phyloP scores from a whole-genome alignment of 2,797 vertebrate species.

The Helarctos malayanus region DNA sequence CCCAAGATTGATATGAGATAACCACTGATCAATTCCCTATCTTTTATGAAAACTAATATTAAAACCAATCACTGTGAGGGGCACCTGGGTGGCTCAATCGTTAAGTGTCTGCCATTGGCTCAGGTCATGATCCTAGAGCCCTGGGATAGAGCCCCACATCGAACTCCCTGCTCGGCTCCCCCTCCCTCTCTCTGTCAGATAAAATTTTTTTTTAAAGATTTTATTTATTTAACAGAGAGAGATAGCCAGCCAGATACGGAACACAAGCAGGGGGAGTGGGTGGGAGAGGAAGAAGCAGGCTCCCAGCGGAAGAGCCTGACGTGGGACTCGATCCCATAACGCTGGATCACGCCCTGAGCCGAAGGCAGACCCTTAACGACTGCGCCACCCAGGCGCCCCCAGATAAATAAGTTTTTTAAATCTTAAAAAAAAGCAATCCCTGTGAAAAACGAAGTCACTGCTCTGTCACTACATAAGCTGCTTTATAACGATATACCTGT shows the following conservation, averaged over 20 bases:
- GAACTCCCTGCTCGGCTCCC: background rate
- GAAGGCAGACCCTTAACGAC: no score
- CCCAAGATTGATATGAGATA: background rate
- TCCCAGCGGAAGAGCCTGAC: no score
- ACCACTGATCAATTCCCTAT: background rate
- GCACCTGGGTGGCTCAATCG: background rate
- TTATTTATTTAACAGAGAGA: no score
- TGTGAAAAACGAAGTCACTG: background rate
- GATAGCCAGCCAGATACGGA: no score
- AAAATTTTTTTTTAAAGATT: background rate
- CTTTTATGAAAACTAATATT: background rate
- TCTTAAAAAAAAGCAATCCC: background rate
- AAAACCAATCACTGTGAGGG: background rate
- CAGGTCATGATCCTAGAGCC: background rate
- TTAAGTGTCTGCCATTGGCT: background rate
- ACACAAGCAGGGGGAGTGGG: no score
- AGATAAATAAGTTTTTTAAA: background rate
- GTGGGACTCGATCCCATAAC: no score
- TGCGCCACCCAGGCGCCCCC: no score
- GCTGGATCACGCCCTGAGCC: no score
- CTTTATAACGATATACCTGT: background rate
- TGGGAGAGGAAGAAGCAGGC: no score
- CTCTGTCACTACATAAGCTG: background rate
- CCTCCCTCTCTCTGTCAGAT: background rate
- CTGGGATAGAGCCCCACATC: background rate